Evolutionary conservation across 2,888 invertebrate species (phyloP).

Genomic region (Ormyrus nitidulus): DNA sequence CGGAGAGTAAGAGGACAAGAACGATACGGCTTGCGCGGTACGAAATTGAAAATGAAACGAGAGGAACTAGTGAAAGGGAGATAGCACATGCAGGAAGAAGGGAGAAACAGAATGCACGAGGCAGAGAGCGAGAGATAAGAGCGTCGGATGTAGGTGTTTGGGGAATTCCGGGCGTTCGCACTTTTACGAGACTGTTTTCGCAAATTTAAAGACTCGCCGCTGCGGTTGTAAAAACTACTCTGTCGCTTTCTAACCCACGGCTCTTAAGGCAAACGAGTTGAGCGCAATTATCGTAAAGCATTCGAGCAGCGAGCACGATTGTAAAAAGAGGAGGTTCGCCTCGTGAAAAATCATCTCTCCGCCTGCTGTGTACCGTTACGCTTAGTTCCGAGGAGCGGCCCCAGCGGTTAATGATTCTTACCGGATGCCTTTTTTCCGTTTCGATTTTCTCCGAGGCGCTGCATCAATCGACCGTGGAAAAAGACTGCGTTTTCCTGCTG

Average conservation of each 20-base stretch:
- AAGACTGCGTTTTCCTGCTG: not conserved
- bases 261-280: conserved; percentile 24
- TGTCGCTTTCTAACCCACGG: conserved; percentile 44
- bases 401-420: conserved; percentile 31
- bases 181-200: conserved; percentile 62
- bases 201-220: conserved; percentile 58
- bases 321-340: conserved; percentile 26
- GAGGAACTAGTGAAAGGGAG: conserved; percentile 45
- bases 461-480: conserved; percentile 37
- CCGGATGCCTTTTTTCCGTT: conserved; percentile 9
- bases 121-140: conserved; percentile 34
- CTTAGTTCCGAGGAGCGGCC: conserved; percentile 13
- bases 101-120: conserved; percentile 33
- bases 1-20: not conserved
- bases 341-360: conserved; percentile 35
- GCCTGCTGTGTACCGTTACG: not conserved
- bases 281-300: conserved; percentile 53
- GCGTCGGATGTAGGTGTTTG: conserved; percentile 24
- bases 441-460: not conserved
- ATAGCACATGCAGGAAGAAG: conserved; percentile 43
- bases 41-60: conserved; percentile 49
- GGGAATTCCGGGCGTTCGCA: conserved; percentile 51
- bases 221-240: conserved; percentile 60
- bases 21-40: conserved; percentile 13
- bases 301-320: conserved; percentile 19